Conservation (phyloP, 2,888 invertebrate species). For the Hesperia comma region DNA sequence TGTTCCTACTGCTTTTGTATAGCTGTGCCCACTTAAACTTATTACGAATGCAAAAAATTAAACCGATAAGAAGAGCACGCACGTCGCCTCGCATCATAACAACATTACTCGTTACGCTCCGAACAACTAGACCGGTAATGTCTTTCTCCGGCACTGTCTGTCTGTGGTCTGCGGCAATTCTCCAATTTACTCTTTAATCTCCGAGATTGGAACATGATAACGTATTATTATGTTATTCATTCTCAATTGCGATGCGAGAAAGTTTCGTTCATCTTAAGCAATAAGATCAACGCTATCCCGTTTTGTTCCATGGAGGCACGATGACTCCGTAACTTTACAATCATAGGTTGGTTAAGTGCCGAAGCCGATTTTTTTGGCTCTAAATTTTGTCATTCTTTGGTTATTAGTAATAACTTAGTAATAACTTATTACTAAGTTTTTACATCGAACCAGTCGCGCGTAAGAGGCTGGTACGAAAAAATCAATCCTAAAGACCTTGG, state of each 20-base stretch:
- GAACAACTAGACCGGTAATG: constrained; percentile 62
- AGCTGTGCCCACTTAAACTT: too few species aligned
- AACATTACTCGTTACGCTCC: constrained; percentile 56
- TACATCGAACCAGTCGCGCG: not conserved
- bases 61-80: not conserved
- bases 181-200: constrained; percentile 14
- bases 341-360: too few species aligned
- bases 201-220: not conserved
- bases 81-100: constrained; percentile 1
- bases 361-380: too few species aligned
- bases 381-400: too few species aligned
- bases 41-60: too few species aligned
- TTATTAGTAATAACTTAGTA: too few species aligned
- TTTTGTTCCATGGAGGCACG: too few species aligned
- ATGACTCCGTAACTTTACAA: too few species aligned
- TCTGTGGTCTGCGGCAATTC: constrained; percentile 43
- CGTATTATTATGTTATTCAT: not conserved
- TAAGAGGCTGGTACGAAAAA: constrained; percentile 4
- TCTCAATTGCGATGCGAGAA: not conserved
- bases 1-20: too few species aligned
- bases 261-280: not conserved
- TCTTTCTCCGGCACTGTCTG: constrained; percentile 44
- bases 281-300: not conserved
- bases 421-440: not conserved
- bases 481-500: constrained; percentile 2